Percentiles rank a stretch among this genome's conserved stretches.
phyloP scores from a whole-genome alignment of 2,113 vertebrate genomes.

The Apeltes quadracus region DNA sequence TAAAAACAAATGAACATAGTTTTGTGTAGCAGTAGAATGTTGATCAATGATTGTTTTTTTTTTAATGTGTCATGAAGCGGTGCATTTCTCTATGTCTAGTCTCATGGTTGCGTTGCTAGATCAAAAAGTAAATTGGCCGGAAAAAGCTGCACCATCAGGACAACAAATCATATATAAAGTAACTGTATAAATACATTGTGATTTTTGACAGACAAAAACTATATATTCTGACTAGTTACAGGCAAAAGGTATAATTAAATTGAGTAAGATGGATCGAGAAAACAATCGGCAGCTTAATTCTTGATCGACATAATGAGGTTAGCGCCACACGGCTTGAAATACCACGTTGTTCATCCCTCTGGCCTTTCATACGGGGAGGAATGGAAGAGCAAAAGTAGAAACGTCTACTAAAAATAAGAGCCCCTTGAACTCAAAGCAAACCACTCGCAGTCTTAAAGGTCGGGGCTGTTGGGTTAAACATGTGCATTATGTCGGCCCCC shows the following conservation, averaged over 20 bases:
- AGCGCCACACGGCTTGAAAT: too few species aligned
- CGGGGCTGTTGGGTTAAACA: neutral
- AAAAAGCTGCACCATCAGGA: neutral
- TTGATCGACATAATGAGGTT: neutral
- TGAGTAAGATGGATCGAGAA: neutral
- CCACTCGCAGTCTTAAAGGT: slow-evolving; percentile 10
- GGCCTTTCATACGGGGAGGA: neutral
- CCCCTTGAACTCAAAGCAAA: neutral
- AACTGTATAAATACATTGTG: neutral
- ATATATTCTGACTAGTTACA: neutral
- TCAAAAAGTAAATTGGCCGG: neutral
- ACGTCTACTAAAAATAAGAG: slow-evolving; percentile 28
- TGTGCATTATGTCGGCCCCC: neutral
- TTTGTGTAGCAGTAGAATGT: neutral
- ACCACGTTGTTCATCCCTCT: too few species aligned
- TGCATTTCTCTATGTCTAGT: neutral
- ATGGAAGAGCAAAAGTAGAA: neutral
- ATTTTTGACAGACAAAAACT: neutral
- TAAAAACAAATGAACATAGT: neutral
- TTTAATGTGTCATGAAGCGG: too few species aligned
- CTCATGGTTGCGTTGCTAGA: neutral
- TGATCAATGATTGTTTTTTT: neutral
- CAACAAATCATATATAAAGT: neutral
- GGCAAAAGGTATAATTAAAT: neutral
- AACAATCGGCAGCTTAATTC: neutral